phyloP scores from a whole-genome alignment of 1,140 invertebrate species.

The Penaeus vannamei region DNA sequence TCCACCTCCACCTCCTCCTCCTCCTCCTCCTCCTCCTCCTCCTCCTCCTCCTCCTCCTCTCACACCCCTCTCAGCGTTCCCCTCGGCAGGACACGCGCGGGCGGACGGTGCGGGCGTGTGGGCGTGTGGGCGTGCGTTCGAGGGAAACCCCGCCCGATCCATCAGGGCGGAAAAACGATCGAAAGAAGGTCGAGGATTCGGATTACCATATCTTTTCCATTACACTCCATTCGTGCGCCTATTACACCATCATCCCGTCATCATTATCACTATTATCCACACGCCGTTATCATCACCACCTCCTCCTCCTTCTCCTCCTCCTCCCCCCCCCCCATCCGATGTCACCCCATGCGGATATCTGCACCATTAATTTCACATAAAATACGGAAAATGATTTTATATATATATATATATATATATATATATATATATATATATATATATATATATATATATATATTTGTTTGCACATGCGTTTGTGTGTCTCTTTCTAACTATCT shows the following conservation, averaged over 20 bases:
- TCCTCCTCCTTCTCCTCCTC: neutral
- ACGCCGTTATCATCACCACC: constrained; percentile 14
- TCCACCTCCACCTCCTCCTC: too few relatives aligned
- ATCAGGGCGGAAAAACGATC: neutral
- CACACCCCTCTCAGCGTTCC: too few relatives aligned
- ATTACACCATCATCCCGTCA: constrained; percentile 32
- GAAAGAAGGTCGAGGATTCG: constrained; percentile 2
- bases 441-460: constrained; percentile 20
- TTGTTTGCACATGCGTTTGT: neutral
- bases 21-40: too few relatives aligned
- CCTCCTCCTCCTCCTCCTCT: too few relatives aligned
- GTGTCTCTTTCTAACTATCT: too few relatives aligned
- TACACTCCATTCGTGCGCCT: constrained; percentile 7
- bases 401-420: constrained; percentile 29
- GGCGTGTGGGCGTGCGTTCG: too few relatives aligned
- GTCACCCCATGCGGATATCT: neutral
- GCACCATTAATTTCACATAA: neutral
- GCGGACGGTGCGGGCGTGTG: too few relatives aligned
- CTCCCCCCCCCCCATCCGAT: neutral
- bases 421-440: constrained; percentile 23
- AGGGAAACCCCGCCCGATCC: too few relatives aligned
- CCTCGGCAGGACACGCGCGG: too few relatives aligned
- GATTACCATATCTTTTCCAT: constrained; percentile 38
- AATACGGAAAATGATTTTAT: neutral
- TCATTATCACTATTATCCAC: constrained; percentile 32